phyloP scores from a whole-genome alignment of 2,797 vertebrate genomes.

The Takifugu rubripes region DNA sequence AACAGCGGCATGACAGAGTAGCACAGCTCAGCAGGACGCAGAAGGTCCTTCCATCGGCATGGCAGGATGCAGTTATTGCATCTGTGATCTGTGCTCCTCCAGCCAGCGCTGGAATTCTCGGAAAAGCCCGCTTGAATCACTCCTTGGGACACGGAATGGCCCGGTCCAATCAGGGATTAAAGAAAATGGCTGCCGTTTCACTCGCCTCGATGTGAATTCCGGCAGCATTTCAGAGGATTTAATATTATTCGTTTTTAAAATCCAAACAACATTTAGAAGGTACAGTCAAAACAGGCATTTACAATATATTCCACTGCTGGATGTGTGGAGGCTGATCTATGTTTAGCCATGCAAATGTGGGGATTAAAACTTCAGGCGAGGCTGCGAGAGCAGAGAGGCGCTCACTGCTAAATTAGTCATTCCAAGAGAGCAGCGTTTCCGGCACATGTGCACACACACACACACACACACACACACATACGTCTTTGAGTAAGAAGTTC shows the following conservation, averaged over 20 bases:
- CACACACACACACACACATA: conserved; percentile 24
- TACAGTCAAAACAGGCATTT: conserved; percentile 65
- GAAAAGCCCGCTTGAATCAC: conserved; percentile 58
- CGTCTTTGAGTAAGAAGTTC: conserved; percentile 10
- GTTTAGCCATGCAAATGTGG: conserved; percentile 71
- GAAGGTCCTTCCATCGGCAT: conserved; percentile 55
- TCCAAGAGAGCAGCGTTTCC: conserved; percentile 45
- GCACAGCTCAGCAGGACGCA: conserved; percentile 39
- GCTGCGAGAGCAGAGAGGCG: conserved; percentile 44
- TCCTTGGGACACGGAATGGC: conserved; percentile 47
- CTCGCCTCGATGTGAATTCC: neutral
- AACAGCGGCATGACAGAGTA: conserved; percentile 30
- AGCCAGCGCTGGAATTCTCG: conserved; percentile 51
- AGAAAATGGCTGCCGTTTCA: neutral
- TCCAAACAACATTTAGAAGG: conserved; percentile 41
- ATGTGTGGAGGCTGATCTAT: conserved; percentile 63
- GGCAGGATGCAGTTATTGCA: conserved; percentile 52
- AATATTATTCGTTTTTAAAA: conserved; percentile 3
- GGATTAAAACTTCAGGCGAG: conserved; percentile 68
- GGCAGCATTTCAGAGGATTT: neutral
- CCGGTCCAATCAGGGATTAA: conserved; percentile 5
- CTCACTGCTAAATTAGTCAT: conserved; percentile 62
- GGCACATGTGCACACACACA: conserved; percentile 22
- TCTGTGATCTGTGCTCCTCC: conserved; percentile 49
- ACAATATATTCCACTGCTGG: conserved; percentile 48